These are phyloP conservation scores for Melikaiella ostensackeni DNA, from an alignment of 2,888 invertebrate species.

Conservation along the genomic window DNA sequence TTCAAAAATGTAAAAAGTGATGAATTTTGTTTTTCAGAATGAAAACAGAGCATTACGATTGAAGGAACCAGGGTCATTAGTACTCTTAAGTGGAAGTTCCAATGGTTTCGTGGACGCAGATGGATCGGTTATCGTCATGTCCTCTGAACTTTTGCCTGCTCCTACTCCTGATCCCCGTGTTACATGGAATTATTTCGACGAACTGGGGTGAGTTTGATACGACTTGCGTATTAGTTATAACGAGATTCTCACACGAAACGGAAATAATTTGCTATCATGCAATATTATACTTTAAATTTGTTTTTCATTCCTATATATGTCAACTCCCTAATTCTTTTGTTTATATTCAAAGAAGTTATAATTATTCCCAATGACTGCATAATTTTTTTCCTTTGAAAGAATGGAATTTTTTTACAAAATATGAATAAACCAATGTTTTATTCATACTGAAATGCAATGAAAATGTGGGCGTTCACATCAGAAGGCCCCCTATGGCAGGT, in stretches of 20 bases:
- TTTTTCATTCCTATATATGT: too few relatives aligned
- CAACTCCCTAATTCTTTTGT: too few relatives aligned
- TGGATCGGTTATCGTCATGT: slow-evolving; percentile 73
- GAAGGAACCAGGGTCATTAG: slow-evolving; percentile 78
- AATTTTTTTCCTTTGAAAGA: too few relatives aligned
- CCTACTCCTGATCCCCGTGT: slow-evolving; percentile 78
- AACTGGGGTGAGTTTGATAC: slow-evolving; percentile 78
- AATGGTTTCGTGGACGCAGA: slow-evolving; percentile 70
- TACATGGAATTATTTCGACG: slow-evolving; percentile 90
- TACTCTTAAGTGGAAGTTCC: slow-evolving; percentile 77
- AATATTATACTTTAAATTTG: not conserved
- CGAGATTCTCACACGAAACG: slow-evolving; percentile 6
- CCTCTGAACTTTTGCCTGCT: slow-evolving; percentile 70
- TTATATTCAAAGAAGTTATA: too few relatives aligned
- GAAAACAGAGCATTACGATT: slow-evolving; percentile 91
- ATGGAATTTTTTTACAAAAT: too few relatives aligned
- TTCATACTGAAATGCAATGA: too few relatives aligned
- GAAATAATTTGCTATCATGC: slow-evolving; percentile 3
- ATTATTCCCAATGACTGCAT: too few relatives aligned
- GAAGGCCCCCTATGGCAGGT: too few relatives aligned
- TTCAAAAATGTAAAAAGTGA: slow-evolving; percentile 14
- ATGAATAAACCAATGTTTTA: too few relatives aligned
- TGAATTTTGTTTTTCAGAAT: slow-evolving; percentile 80
- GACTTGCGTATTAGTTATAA: slow-evolving; percentile 29
- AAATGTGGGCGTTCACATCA: too few relatives aligned